These are phyloP conservation scores for Aptenodytes patagonicus DNA, from an alignment of 2,113 vertebrate genomes.

Conservation along the genomic window DNA sequence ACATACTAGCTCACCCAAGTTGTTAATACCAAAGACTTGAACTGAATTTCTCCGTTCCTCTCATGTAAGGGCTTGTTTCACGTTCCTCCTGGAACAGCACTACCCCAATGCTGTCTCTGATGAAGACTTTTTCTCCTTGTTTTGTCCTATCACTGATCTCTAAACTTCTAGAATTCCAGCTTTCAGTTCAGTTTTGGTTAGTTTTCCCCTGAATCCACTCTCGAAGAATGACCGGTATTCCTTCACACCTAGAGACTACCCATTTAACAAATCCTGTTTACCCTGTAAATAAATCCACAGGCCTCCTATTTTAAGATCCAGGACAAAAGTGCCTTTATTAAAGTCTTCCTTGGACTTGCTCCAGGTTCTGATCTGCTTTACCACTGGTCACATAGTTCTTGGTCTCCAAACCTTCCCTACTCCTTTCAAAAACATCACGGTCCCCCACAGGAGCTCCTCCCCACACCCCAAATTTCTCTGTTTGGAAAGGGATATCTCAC, in stretches of 20 bases:
- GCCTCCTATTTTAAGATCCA: conserved; percentile 6
- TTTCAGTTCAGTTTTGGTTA: not conserved
- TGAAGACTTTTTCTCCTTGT: not conserved
- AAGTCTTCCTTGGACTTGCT: conserved; percentile 14
- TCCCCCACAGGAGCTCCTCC: not conserved
- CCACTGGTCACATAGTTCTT: not conserved
- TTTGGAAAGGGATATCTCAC: not conserved
- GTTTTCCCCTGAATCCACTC: not conserved
- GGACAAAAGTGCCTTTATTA: conserved; percentile 26
- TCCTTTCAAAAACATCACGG: not conserved
- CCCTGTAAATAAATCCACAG: conserved; percentile 18
- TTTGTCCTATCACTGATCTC: not conserved
- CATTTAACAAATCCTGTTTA: conserved; percentile 9
- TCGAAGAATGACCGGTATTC: not conserved
- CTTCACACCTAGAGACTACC: not conserved
- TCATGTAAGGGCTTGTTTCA: not conserved
- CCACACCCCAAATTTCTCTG: not conserved
- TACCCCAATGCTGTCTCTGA: not conserved
- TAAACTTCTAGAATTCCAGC: not conserved
- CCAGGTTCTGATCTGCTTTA: conserved; percentile 23
- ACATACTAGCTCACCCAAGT: not conserved
- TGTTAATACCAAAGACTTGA: not conserved
- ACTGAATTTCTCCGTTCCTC: not conserved
- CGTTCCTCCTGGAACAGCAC: not conserved
- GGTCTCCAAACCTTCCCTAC: not conserved